These are phyloP conservation scores for Lasiommata megera DNA, from an alignment of 2,888 invertebrate species.

Conservation along the genomic window DNA sequence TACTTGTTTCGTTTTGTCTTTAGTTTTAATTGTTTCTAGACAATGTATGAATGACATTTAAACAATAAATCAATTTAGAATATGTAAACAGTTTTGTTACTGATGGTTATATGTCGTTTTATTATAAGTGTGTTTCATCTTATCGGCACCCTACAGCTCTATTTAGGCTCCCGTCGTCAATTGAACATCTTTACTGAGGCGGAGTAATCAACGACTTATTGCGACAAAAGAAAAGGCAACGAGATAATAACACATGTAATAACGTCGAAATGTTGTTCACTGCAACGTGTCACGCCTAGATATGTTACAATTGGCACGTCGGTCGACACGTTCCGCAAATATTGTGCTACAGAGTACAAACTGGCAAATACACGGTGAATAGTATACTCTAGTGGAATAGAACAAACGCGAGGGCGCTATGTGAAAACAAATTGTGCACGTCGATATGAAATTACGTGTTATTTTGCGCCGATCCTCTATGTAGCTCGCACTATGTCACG, in stretches of 20 bases:
- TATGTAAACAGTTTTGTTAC: background rate
- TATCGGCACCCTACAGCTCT: conserved; percentile 64
- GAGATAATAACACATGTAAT: conserved; percentile 67
- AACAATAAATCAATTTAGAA: conserved; percentile 16
- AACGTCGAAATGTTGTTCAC: conserved; percentile 60
- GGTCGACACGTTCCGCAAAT: conserved; percentile 78
- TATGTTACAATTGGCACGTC: conserved; percentile 70
- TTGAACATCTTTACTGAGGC: conserved; percentile 50
- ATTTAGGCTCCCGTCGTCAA: conserved; percentile 51
- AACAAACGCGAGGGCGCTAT: conserved; percentile 69
- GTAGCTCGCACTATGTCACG: conserved; percentile 55
- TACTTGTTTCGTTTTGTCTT: too few relatives aligned
- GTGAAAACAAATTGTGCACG: conserved; percentile 55
- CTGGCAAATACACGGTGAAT: conserved; percentile 72
- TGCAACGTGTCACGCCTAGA: conserved; percentile 72
- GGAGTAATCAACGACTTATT: conserved; percentile 75
- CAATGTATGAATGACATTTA: conserved; percentile 15
- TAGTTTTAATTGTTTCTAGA: conserved; percentile 16
- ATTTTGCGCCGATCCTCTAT: conserved; percentile 64
- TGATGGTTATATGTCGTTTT: background rate
- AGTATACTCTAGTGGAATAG: conserved; percentile 48
- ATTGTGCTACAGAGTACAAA: conserved; percentile 73
- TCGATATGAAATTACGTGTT: conserved; percentile 68
- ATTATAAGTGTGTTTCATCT: conserved; percentile 32
- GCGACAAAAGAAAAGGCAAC: conserved; percentile 71